These are phyloP conservation scores for Oreotrochilus melanogaster DNA, from an alignment of 2,113 vertebrate species.

Conservation along the genomic window DNA sequence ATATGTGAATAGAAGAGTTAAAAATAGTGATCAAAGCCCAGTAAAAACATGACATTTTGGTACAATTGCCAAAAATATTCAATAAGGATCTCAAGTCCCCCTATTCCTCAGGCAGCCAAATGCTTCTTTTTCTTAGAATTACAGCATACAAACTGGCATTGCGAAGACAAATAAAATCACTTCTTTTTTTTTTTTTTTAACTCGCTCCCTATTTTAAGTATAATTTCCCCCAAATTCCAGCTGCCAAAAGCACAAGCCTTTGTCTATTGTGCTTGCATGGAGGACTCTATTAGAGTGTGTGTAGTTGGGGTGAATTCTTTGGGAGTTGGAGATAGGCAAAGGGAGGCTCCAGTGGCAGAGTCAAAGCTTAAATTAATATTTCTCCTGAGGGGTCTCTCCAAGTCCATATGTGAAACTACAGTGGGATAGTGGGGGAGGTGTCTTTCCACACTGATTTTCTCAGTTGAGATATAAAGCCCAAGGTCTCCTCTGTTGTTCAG, in stretches of 20 bases:
- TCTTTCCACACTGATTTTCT: slow-evolving; percentile 4
- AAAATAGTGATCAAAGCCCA: not conserved
- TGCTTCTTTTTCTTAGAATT: not conserved
- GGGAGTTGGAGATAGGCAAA: not conserved
- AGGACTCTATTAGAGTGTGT: rapidly evolving
- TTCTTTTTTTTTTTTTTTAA: not conserved
- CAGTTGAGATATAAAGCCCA: slow-evolving; percentile 19
- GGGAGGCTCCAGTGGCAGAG: not conserved
- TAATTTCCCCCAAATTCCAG: not conserved
- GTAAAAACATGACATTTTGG: not conserved
- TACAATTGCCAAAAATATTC: not conserved
- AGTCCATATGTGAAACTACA: not conserved
- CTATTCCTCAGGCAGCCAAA: not conserved
- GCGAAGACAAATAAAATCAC: not conserved
- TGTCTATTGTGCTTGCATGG: rapidly evolving
- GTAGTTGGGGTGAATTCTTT: not conserved
- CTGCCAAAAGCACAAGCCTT: not conserved
- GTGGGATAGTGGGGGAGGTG: not conserved
- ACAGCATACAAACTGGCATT: not conserved
- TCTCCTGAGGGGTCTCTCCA: not conserved
- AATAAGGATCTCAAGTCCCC: not conserved
- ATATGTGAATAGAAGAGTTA: not conserved
- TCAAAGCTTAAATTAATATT: not conserved
- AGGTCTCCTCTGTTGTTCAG: slow-evolving; percentile 54
- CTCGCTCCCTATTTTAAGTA: not conserved